Evolutionary conservation across 1,140 invertebrate species (phyloP), one percentile per base, ranked within the genome.

Genomic region (Caenorhabditis remanei): DNA sequence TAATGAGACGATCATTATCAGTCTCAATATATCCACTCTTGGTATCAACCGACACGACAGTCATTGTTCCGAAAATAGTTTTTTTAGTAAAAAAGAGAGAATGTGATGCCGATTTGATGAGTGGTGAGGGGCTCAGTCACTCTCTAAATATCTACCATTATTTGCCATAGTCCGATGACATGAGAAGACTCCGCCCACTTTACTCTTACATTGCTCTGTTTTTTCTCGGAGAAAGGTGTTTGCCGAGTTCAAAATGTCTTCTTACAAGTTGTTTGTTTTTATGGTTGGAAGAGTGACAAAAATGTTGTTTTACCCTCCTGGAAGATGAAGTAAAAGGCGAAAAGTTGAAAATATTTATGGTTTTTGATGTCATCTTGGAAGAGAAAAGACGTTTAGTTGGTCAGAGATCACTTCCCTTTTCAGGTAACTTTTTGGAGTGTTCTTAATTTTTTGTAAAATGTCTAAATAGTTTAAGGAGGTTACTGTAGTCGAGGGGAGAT

Each of bases 1-100:
- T 85, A 43, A 88, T 84, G 19, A 88, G 88, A 79, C 50, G 88
- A 61, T 88, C 87, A 56, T 79, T 79, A 79, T 79, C 71, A 79
- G 71, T 79, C 41, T 79, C 71, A 79, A 79, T 50, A 50, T 79
- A 79, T 79, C 71, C 71, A 79, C 13, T 79, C 14, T 79, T 79
- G 4, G 71, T 79, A 24, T 48, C 43, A 79, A 79, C 43, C 32
- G 40, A 43, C 3, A 71, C 65, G 4, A 79, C 46, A 53, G 71
- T 50, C 71, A 79, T 79, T 14, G 40, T 71, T 63, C 32, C 65
- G 14, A 46, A 43, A 16, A 14, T 16, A 13, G 50, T 13, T 9
- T 58, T 58, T 58, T 19, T 21, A 21, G 56, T n/a, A 9, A 32
- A n/a, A 32, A 11, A 40, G 32, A 71, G 46, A 71, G 32, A 19